These are phyloP conservation scores for Valencia hispanica DNA, from an alignment of 2,797 vertebrate species.

Conservation along the genomic window DNA sequence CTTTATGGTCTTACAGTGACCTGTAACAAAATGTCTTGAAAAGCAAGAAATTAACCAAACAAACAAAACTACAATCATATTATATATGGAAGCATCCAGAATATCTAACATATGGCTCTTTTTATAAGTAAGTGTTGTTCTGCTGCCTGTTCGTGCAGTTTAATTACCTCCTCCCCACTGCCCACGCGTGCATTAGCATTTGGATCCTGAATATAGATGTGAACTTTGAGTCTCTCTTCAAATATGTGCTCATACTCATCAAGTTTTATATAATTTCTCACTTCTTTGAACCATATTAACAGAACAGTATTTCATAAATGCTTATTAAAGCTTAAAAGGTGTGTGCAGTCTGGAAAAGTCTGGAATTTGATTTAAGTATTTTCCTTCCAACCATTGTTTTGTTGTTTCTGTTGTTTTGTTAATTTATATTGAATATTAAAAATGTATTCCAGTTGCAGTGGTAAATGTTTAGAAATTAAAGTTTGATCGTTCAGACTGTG, in stretches of 20 bases:
- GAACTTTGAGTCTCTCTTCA: slow-evolving; percentile 7
- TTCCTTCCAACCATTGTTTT: background rate
- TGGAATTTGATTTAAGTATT: background rate
- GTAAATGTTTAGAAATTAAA: too few relatives aligned
- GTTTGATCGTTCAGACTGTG: too few relatives aligned
- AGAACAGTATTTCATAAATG: background rate
- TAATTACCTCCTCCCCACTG: slow-evolving; percentile 6
- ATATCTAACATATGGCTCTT: background rate
- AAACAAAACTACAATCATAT: background rate
- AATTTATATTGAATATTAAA: too few relatives aligned
- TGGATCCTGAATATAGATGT: slow-evolving; percentile 6
- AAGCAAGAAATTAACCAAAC: background rate
- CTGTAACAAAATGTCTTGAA: background rate
- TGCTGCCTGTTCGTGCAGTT: background rate
- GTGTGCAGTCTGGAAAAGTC: background rate
- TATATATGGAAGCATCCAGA: background rate
- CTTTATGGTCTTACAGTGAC: background rate
- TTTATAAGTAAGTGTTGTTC: background rate
- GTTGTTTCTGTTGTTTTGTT: too few relatives aligned
- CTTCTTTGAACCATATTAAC: slow-evolving; percentile 1
- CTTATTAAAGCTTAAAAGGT: background rate
- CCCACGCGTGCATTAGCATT: slow-evolving; percentile 4
- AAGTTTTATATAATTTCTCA: background rate
- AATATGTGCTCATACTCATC: slow-evolving; percentile 2
- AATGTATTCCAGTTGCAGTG: too few relatives aligned